Conservation (phyloP, 2,888 invertebrate species). For the Hydraecia micacea region DNA sequence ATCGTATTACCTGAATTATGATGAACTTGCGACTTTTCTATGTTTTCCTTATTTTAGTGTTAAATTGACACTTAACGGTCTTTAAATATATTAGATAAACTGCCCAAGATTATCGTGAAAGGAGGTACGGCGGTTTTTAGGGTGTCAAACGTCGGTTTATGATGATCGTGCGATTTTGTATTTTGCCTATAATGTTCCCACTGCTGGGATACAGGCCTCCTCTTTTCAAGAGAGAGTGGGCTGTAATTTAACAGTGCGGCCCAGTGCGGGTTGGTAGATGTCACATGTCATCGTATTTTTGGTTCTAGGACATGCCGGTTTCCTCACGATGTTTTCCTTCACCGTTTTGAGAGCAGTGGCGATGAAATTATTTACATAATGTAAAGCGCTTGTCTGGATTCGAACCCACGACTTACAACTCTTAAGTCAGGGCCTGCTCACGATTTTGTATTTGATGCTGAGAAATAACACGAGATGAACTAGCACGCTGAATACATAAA, state of each 20-base stretch:
- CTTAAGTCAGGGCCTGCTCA: neutral
- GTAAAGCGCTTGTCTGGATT: too few species aligned
- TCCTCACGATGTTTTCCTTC: too few species aligned
- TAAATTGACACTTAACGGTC: neutral
- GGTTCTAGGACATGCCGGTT: too few species aligned
- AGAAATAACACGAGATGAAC: neutral
- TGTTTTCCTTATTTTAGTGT: slow-evolving; percentile 26
- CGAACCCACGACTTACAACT: too few species aligned
- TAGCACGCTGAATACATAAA: neutral
- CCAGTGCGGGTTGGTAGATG: neutral
- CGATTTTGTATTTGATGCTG: neutral
- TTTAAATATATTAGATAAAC: neutral
- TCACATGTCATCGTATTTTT: too few species aligned
- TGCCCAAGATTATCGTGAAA: neutral
- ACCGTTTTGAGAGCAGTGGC: too few species aligned
- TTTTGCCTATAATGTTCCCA: neutral
- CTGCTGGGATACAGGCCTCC: neutral
- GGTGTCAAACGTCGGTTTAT: neutral
- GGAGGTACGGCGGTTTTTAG: neutral
- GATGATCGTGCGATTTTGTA: neutral
- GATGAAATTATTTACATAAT: too few species aligned
- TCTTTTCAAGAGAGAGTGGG: neutral
- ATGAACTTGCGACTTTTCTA: slow-evolving; percentile 36
- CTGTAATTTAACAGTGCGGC: neutral
- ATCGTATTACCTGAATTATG: slow-evolving; percentile 13